Percentiles rank a stretch among this genome's conserved stretches.
Conservation (phyloP, 2,888 invertebrate species). For the Cerastoderma edule region DNA sequence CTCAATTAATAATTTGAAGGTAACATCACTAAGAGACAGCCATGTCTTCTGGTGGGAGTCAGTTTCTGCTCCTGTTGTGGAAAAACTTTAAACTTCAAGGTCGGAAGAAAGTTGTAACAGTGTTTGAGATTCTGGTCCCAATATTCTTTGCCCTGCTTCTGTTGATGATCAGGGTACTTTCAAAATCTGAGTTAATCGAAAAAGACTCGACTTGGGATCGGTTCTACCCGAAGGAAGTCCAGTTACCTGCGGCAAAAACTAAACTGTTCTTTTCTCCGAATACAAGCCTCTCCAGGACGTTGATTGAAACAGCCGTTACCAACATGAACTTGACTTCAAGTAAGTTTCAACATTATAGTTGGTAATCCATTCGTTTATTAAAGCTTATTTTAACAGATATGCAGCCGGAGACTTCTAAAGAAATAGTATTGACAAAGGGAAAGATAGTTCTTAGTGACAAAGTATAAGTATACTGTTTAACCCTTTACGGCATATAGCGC, state of each 20-base stretch:
- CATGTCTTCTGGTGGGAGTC: constrained; percentile 59
- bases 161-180: constrained; percentile 57
- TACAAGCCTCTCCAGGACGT: constrained; percentile 33
- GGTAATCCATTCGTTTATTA: too few relatives aligned
- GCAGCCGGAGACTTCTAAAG: too few relatives aligned
- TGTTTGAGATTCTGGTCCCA: constrained; percentile 74
- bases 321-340: constrained; percentile 26
- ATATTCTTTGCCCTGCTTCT: constrained; percentile 69
- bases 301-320: constrained; percentile 33
- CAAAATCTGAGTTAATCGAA: constrained; percentile 42
- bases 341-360: too few relatives aligned
- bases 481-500: too few relatives aligned
- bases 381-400: too few relatives aligned
- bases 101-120: constrained; percentile 67
- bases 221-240: constrained; percentile 14
- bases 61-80: constrained; percentile 75
- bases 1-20: too few relatives aligned
- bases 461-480: too few relatives aligned
- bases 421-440: too few relatives aligned
- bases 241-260: constrained; percentile 15
- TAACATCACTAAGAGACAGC: too few relatives aligned
- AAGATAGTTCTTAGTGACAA: too few relatives aligned
- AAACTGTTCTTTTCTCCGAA: constrained; percentile 48
- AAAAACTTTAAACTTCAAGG: constrained; percentile 73
- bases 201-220: constrained; percentile 32